Percentiles rank a stretch among this genome's conserved stretches.
Evolutionary conservation across 2,888 invertebrate species (phyloP).

Genomic region (Drosophila parthenogenetica): DNA sequence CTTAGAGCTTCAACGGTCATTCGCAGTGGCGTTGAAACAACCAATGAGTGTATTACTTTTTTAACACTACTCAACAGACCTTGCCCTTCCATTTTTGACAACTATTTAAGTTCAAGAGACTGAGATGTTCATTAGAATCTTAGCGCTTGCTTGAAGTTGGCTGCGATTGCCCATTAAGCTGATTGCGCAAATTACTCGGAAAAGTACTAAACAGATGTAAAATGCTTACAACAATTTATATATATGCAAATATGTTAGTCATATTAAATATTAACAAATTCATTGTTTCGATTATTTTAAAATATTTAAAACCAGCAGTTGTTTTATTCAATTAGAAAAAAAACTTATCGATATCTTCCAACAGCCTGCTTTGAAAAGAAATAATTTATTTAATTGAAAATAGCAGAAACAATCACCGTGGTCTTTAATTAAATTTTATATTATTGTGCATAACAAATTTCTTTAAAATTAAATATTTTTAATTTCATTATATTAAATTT

Average conservation of each 20-base stretch:
- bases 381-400: no score
- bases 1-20: slow-evolving; percentile 70
- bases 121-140: slow-evolving; percentile 18
- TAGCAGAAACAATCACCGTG: no score
- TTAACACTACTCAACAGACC: slow-evolving; percentile 72
- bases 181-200: background rate
- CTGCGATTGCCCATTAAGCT: slow-evolving; percentile 19
- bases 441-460: no score
- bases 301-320: no score
- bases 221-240: background rate
- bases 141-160: slow-evolving; percentile 49
- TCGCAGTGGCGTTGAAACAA: slow-evolving; percentile 71
- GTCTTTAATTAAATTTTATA: no score
- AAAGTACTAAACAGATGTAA: background rate
- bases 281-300: no score
- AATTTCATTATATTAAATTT: background rate
- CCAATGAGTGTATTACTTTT: slow-evolving; percentile 75
- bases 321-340: no score
- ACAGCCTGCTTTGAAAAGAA: no score
- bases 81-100: slow-evolving; percentile 57
- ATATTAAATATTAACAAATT: no score
- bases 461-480: background rate
- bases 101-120: no score
- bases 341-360: no score
- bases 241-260: no score